A percentile compares a stretch with the other conserved stretches of the same genome.
These are phyloP conservation scores for Esox niger DNA, from an alignment of 2,113 vertebrate genomes.

Conservation along the genomic window DNA sequence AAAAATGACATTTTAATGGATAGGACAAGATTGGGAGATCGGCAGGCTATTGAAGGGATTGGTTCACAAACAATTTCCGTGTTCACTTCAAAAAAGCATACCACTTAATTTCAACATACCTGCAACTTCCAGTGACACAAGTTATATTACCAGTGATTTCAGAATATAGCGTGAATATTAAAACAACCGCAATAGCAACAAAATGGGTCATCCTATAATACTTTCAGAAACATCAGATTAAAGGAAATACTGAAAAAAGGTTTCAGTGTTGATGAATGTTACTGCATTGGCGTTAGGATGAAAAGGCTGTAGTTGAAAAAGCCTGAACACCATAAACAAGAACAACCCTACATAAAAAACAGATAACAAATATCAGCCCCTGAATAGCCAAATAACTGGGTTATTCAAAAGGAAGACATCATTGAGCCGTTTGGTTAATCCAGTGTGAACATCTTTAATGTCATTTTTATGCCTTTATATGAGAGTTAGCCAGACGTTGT, in stretches of 20 bases:
- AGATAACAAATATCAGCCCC: not conserved
- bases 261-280: not conserved
- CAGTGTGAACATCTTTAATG: not conserved
- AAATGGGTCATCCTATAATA: not conserved
- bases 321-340: not conserved
- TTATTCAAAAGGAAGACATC: not conserved
- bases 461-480: conserved; percentile 49
- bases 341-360: not conserved
- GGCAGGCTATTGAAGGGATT: not conserved
- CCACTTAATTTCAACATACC: not conserved
- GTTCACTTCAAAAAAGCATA: conserved; percentile 7
- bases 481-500: conserved; percentile 46
- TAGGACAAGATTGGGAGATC: not conserved
- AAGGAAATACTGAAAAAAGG: not conserved
- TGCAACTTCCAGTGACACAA: conserved; percentile 7
- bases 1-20: conserved; percentile 33
- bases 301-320: not conserved
- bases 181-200: not conserved
- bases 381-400: not conserved
- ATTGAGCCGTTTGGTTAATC: not conserved
- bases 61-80: conserved; percentile 10
- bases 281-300: not conserved
- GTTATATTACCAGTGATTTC: not conserved
- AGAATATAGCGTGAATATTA: not conserved
- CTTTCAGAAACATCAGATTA: not conserved